A percentile compares a stretch with the other conserved stretches of the same genome.
These are phyloP conservation scores for Saxidomus purpurata DNA, from an alignment of 1,140 invertebrate genomes.

Conservation along the genomic window DNA sequence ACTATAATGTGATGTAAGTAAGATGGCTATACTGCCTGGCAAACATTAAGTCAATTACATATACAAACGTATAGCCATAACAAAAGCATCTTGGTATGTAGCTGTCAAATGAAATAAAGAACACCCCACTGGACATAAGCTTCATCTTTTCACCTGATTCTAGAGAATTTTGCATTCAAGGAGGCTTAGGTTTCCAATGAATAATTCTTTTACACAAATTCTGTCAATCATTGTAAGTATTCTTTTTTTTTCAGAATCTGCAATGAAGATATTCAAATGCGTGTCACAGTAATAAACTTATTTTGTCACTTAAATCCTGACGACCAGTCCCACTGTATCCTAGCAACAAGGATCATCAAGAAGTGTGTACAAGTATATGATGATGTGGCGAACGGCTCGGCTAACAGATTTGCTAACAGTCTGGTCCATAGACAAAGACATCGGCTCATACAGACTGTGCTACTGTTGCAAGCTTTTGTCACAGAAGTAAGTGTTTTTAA, in stretches of 20 bases:
- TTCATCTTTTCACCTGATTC: too few relatives aligned
- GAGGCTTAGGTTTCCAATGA: too few relatives aligned
- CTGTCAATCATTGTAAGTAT: too few relatives aligned
- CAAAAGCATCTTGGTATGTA: too few relatives aligned
- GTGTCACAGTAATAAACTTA: conserved; percentile 71
- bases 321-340: conserved; percentile 58
- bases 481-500: conserved; percentile 64
- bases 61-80: too few relatives aligned
- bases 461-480: conserved; percentile 76
- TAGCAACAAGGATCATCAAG: conserved; percentile 66
- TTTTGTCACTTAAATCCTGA: conserved; percentile 67
- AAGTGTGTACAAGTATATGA: conserved; percentile 61
- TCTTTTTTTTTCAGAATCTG: conserved; percentile 63
- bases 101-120: too few relatives aligned
- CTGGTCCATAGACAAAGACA: conserved; percentile 77
- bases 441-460: conserved; percentile 72
- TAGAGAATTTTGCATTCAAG: too few relatives aligned
- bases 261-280: conserved; percentile 73
- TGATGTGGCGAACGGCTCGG: conserved; percentile 55
- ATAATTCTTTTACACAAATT: too few relatives aligned
- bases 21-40: too few relatives aligned
- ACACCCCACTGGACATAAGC: too few relatives aligned
- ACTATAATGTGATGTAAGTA: too few relatives aligned
- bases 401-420: conserved; percentile 78
- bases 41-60: too few relatives aligned